Conservation (phyloP, 2,888 invertebrate genomes). For the Acleris literana region DNA sequence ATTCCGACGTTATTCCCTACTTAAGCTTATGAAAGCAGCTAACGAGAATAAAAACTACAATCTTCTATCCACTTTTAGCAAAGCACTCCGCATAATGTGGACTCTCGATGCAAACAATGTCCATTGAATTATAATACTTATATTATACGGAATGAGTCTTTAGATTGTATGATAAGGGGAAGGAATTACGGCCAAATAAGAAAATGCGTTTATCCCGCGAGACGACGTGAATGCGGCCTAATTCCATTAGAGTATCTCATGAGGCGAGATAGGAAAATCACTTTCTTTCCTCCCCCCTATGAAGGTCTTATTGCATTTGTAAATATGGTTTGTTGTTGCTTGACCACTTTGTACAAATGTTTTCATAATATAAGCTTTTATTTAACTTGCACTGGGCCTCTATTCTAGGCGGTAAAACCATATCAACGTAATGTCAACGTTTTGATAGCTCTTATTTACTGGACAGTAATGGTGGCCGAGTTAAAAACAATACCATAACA, state of each 20-base stretch:
- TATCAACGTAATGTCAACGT: no score
- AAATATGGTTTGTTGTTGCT: neutral
- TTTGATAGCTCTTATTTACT: no score
- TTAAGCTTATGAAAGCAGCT: conserved; percentile 16
- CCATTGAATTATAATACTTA: conserved; percentile 24
- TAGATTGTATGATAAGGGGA: conserved; percentile 14
- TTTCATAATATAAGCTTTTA: no score
- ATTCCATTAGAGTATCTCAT: conserved; percentile 31
- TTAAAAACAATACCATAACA: no score
- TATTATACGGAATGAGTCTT: conserved; percentile 12
- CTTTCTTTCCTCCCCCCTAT: neutral
- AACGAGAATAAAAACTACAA: conserved; percentile 24
- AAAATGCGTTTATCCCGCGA: conserved; percentile 28
- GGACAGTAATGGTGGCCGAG: no score
- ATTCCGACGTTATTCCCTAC: neutral
- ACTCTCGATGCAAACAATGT: neutral
- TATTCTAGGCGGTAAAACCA: no score
- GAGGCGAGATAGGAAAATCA: conserved; percentile 18
- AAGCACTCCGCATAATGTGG: conserved; percentile 25
- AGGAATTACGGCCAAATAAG: conserved; percentile 24
- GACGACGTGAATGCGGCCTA: conserved; percentile 18
- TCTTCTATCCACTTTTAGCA: conserved; percentile 27
- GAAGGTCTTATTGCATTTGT: conserved; percentile 12
- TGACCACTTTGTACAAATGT: no score
- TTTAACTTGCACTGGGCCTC: no score